Evolutionary conservation across 2,113 vertebrate genomes (phyloP), one percentile per base, ranked within the genome.

Genomic region (Sylvilagus bachmani): DNA sequence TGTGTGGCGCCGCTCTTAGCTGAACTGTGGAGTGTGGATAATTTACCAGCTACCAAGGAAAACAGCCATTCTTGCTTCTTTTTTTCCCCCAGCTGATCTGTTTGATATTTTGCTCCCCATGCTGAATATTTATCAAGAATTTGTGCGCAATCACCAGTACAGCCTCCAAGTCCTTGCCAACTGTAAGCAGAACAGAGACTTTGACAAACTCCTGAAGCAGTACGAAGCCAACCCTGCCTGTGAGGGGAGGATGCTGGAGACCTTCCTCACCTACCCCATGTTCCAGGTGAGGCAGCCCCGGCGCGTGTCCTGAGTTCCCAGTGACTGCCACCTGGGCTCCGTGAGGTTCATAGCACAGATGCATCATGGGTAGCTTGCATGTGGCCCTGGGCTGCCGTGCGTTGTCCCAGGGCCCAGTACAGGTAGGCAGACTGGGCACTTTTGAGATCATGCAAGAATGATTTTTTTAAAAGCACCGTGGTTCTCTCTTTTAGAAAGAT

Each of bases 41-140:
- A 36, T 44, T 87, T 24, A 29, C 44, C 8, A 21, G 85, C 33
- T 6, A 21, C 61, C 55, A 10, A 74, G 69, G 78, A 51, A 91
- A 77, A 86, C 10, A 17, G 21, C 86, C 58, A 49, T 66, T 19
- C 92, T 96, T 95, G 80, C 89, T 96, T 98, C 88, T 96, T 94
- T 95, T 96, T 97, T 98, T 4, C 19, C 19, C 55, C 58, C 96
- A 99, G 99, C 99, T 80, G 99, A 99, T 96, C 99, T 99, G 33
- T 99, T 99, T 97, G 99, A 99, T 98, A 99, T 99, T 98, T 98
- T 99, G 97, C 99, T 99, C 97, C 99, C 99, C 5, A 99, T 99
- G 99, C 98, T 99, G 98, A 99, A 99, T 98, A 99, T 99, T 98
- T 99, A 99, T 97, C 99, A 99, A 98, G 99, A 99, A 98, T 99